A percentile compares a stretch with the other conserved stretches of the same genome.
Evolutionary conservation across 2,113 vertebrate species (phyloP).

Genomic region (Piprites chloris): DNA sequence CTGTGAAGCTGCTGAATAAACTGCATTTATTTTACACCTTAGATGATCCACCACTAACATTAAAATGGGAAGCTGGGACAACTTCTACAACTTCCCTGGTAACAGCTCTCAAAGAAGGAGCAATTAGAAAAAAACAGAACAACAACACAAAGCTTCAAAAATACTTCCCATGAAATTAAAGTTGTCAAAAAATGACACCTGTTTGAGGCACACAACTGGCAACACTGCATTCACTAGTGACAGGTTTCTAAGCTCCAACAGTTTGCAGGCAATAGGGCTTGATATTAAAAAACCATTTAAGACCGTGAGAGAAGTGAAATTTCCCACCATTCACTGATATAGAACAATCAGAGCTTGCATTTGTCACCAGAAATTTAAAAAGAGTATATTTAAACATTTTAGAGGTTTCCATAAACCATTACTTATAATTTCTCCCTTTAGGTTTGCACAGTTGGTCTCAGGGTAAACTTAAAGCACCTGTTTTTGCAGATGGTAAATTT

Average conservation of each 20-base stretch:
- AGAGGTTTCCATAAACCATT: slow-evolving; percentile 30
- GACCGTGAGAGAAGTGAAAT: not conserved
- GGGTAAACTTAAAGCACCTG: slow-evolving; percentile 51
- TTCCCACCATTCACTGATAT: not conserved
- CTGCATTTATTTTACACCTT: not conserved
- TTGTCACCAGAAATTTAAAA: slow-evolving; percentile 23
- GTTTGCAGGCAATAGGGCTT: not conserved
- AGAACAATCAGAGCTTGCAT: not conserved
- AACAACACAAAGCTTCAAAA: not conserved
- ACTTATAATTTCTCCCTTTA: slow-evolving; percentile 29
- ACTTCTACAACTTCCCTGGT: not conserved
- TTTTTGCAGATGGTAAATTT: slow-evolving; percentile 16
- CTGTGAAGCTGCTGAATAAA: not conserved
- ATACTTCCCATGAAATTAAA: not conserved
- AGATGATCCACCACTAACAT: not conserved
- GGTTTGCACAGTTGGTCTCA: slow-evolving; percentile 37
- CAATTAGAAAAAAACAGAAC: not conserved
- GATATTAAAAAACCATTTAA: not conserved
- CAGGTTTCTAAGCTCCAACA: not conserved
- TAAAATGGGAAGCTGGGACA: not conserved
- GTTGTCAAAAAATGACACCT: not conserved
- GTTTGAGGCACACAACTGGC: not conserved
- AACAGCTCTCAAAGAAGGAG: not conserved
- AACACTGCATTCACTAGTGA: not conserved
- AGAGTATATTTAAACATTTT: not conserved